Evolutionary conservation across 2,113 vertebrate species (phyloP), one percentile per base, ranked within the genome.

Genomic region (Myanophis thanlyinensis): DNA sequence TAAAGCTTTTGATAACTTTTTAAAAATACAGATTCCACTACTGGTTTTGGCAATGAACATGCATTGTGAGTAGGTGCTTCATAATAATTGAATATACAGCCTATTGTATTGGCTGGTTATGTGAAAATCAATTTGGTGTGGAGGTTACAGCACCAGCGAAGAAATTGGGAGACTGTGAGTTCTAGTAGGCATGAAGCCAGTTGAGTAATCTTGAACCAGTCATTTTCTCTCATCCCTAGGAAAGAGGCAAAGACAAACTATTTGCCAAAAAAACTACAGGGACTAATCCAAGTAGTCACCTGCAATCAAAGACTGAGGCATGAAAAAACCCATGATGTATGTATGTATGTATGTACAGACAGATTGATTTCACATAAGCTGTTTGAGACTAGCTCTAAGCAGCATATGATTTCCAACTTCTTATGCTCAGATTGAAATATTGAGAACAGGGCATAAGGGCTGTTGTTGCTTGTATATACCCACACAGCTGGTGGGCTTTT

Each of bases 1-100:
- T 49, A 91, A 93, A 92, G 85, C 62, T 67, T 62, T 48, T 86
- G 93, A 91, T 91, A 9, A 54, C 46, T 94, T 96, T 95, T 88
- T 84, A 48, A 94, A 87, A 85, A 2, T 52, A 35, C 88, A 94
- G 88, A 92, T 88, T 40, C 94, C 90, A 93, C 86, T 94, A 46
- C 47, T 92, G 23, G 73, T 89, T 20, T 12, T 49, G 56, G 46
- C 15, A 90, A 46, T 46, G 7, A 30, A n/a, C 27, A 48, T 90
- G 54, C 44, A 62, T 7, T 27, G 56, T 30, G 54, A 15, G n/a
- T 48, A 48, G 47, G 56, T 80, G 67, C 15, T 80, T 80, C 67
- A 22, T 40, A 80, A 40, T 22, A 20, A 80, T 48, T 87, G 47
- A 6, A 4, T 87, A 27, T 18, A 87, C 35, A 40, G 6, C 7